Base-by-base conservation (phyloP, 2,113 vertebrate genomes). In the Microtus oregoni region DNA sequence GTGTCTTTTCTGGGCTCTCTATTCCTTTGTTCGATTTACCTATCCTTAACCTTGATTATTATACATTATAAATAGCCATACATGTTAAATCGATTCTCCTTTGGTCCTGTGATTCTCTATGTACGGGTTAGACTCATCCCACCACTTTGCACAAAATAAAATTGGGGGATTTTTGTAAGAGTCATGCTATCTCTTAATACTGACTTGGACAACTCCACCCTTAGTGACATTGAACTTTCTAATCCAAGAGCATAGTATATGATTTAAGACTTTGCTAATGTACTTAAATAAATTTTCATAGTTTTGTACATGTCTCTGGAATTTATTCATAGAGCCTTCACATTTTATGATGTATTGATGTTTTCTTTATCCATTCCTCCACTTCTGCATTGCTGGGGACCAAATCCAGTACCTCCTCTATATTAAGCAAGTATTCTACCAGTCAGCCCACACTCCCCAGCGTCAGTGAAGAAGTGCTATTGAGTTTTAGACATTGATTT, bases 121-220 rank as follows among this genome's bases (percentile, higher is more conserved):
- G 55, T 75, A 91, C 78, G 67, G 95, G 50, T 90, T 93, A 81
- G 67, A 94, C 35, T 83, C 17, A 32, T 13, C 65, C 87, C 90
- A 19, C 76, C 35, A 79, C 72, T 91, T 94, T 15, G 85, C 12
- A 82, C 6, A 17, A 67, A 70, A 77, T 22, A 50, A 83, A 38
- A 93, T n/a, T 28, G 26, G 41, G n/a, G n/a, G 44, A 77, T 55
- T 94, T 97, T 96, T 79, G 65, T 58, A 90, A n/a, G 41, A 96
- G 75, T 86, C 10, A 35, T 88, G 50, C 32, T 92, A 61, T 94
- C 76, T 63, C 58, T 89, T 88, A 90, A 76, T 93, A 81, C 24
- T 61, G 81, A 26, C 79, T 90, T 58, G 38, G 28, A 14, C 7
- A 90, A 89, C 3, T 73, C 28, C 22, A 24, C 24, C 3, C 19